phyloP scores from a whole-genome alignment of 2,113 vertebrate species.

The Tachycineta bicolor region DNA sequence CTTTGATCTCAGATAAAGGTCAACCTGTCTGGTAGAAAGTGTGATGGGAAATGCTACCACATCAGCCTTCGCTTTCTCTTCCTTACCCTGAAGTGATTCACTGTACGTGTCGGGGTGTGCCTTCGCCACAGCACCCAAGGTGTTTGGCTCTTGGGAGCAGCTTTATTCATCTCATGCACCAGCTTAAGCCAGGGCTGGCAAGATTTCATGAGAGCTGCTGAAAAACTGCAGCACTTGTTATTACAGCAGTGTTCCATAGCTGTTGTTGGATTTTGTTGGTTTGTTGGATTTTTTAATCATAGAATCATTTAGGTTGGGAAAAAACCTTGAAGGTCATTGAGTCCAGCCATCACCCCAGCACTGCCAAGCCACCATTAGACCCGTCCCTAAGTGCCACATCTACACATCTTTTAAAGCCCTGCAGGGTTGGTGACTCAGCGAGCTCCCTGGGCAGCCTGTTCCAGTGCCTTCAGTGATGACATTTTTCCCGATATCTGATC shows the following conservation, averaged over 20 bases:
- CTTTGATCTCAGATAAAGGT: conserved; percentile 59
- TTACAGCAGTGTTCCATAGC: neutral
- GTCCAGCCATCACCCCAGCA: neutral
- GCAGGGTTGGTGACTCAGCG: neutral
- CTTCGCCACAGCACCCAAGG: neutral
- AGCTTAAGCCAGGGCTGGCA: neutral
- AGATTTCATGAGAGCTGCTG: neutral
- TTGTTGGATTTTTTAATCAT: neutral
- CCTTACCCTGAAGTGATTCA: neutral
- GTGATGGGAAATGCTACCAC: neutral
- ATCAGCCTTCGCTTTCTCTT: conserved; percentile 42
- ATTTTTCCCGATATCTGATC: neutral
- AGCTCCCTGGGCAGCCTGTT: neutral
- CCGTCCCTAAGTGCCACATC: neutral
- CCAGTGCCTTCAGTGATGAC: neutral
- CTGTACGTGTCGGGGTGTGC: neutral
- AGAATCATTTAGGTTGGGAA: neutral
- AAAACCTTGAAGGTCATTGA: neutral
- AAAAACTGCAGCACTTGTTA: neutral
- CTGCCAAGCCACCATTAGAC: neutral
- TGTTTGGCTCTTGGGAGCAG: neutral
- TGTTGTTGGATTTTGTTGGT: neutral
- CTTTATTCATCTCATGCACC: neutral
- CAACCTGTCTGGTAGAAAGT: conserved; percentile 35
- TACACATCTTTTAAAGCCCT: neutral